phyloP scores from a whole-genome alignment of 1,140 invertebrate species.

The Charaxes varanes region DNA sequence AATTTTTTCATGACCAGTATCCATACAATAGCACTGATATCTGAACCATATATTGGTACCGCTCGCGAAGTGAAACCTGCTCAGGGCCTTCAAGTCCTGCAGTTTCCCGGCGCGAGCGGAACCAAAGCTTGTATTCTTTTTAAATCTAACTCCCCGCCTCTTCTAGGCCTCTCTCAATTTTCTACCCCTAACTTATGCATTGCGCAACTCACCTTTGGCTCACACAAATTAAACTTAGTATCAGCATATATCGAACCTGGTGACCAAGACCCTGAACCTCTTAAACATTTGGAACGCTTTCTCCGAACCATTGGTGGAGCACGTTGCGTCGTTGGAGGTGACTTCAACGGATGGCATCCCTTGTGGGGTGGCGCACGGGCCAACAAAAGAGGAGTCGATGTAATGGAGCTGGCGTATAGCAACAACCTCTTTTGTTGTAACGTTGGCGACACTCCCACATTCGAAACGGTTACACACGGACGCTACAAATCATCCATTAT shows the following conservation, averaged over 20 bases:
- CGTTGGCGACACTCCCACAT: constrained; percentile 12
- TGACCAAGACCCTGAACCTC: neutral
- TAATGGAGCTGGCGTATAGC: neutral
- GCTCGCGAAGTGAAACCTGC: neutral
- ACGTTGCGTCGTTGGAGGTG: constrained; percentile 4
- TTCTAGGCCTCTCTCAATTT: constrained; percentile 2
- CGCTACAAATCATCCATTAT: constrained; percentile 6
- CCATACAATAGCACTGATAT: neutral
- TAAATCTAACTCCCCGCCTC: neutral
- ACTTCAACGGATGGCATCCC: constrained; percentile 13
- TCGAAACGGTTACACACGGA: constrained; percentile 11
- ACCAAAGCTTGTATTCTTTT: constrained; percentile 10
- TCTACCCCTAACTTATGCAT: constrained; percentile 3
- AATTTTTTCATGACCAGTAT: neutral
- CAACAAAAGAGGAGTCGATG: constrained; percentile 5
- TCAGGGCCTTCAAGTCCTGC: neutral
- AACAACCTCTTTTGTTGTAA: constrained; percentile 10
- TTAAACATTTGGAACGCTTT: constrained; percentile 1
- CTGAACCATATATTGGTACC: constrained; percentile 4
- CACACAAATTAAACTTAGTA: neutral
- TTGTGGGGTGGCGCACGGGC: constrained; percentile 2
- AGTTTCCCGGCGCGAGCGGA: neutral
- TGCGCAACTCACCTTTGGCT: neutral
- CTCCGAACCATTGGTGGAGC: neutral
- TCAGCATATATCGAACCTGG: constrained; percentile 14